A percentile compares a stretch with the other conserved stretches of the same genome.
These are phyloP conservation scores for Clarias macrocephalus DNA, from an alignment of 2,113 vertebrate species.

Conservation along the genomic window DNA sequence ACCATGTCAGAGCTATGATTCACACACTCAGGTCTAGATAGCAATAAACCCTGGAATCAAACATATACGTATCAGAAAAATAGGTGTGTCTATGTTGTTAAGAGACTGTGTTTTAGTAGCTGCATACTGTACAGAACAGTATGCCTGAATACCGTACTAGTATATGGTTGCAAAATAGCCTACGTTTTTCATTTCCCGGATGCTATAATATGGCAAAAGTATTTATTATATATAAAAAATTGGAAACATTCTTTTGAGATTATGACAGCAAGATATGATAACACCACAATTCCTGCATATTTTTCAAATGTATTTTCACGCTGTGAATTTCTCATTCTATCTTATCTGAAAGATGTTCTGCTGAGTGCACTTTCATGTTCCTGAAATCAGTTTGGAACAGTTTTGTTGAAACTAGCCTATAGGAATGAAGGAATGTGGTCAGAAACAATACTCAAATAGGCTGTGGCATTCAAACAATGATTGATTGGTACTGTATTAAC, in stretches of 20 bases:
- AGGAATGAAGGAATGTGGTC: not conserved
- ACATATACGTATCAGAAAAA: conserved; percentile 4
- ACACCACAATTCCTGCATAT: not conserved
- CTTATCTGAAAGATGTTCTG: not conserved
- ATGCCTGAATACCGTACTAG: not conserved
- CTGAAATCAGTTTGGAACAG: not conserved
- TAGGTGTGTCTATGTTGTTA: not conserved
- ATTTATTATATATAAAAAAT: no score
- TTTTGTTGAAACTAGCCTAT: not conserved
- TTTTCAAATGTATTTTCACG: not conserved
- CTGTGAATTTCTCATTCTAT: not conserved
- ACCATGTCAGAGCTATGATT: conserved; percentile 67
- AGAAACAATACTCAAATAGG: not conserved
- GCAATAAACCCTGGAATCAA: conserved; percentile 74
- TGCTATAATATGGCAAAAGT: not conserved
- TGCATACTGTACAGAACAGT: not conserved
- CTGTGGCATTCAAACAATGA: not conserved
- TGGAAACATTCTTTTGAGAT: not conserved
- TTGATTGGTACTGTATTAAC: no score
- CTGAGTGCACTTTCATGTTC: not conserved
- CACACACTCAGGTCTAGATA: conserved; percentile 73
- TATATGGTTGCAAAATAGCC: not conserved
- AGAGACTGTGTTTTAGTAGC: no score
- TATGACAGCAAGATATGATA: not conserved
- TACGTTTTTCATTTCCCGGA: not conserved